Conservation (phyloP, 2,797 vertebrate genomes). For the Amniataba percoides region DNA sequence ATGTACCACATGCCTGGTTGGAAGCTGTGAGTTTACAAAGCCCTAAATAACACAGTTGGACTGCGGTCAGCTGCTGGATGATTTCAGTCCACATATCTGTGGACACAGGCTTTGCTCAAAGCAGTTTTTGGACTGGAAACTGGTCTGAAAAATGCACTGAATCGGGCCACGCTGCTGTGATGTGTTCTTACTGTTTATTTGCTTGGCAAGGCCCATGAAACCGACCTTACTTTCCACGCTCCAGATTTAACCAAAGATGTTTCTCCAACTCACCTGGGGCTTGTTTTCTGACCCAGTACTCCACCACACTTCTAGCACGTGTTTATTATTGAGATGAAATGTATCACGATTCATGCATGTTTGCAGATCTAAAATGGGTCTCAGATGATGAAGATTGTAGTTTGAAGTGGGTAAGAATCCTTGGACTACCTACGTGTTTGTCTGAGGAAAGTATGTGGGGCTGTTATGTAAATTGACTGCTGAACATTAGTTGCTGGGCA, state of each 20-base stretch:
- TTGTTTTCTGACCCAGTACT: conserved; percentile 46
- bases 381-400: conserved; percentile 11
- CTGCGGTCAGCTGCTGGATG: conserved; percentile 52
- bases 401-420: conserved; percentile 18
- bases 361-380: conserved; percentile 15
- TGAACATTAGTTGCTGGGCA: conserved; percentile 21
- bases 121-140: conserved; percentile 44
- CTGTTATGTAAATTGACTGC: conserved; percentile 10
- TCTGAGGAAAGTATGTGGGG: conserved; percentile 22
- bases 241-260: conserved; percentile 45
- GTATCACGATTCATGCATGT: conserved; percentile 8
- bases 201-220: conserved; percentile 50
- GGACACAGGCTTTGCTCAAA: conserved; percentile 43
- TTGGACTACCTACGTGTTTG: conserved; percentile 10
- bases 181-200: conserved; percentile 55
- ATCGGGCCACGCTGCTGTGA: conserved; percentile 32
- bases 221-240: conserved; percentile 46
- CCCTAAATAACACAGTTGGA: conserved; percentile 60
- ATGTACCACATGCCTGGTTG: conserved; percentile 33
- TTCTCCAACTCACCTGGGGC: conserved; percentile 54
- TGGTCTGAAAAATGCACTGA: conserved; percentile 41
- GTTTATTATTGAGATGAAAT: conserved; percentile 46
- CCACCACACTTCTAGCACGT: conserved; percentile 41
- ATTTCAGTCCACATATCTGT: conserved; percentile 56
- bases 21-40: conserved; percentile 48